Evolutionary conservation across 2,797 vertebrate species (phyloP), one percentile per base, ranked within the genome.

Genomic region (Gadopsis bispinosus): DNA sequence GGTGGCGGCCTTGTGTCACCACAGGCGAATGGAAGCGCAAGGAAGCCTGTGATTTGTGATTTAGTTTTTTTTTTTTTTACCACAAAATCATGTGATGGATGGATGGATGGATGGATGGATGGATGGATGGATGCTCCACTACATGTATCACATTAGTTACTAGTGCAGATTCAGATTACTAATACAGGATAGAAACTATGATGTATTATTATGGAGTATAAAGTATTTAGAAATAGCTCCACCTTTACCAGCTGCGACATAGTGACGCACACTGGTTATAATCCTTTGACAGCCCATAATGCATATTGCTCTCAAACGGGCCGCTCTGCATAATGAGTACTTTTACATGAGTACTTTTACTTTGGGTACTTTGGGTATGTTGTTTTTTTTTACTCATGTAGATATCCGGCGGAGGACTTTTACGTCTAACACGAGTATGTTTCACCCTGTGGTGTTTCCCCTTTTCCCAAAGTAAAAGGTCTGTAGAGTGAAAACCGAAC

Each of bases 1-100:
- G 92, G 68, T 74, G 91, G 83, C 83, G 85, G 70, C 78, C 87
- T 66, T 61, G 64, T 20, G 55, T 50, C 48, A 73, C 2, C n/a
- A 14, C 50, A 62, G 4, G 9, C 17, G 12, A 59, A 29, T 1
- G 0, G 19, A 19, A 16, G 22, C 1, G 31, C n/a, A 31, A 10
- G 0, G n/a, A 61, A 17, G 33, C 5, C 13, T 37, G 0, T 20
- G 12, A 22, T 13, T 22, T 1, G 1, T 26, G 7, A 53, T 31
- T 51, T 79, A 26, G 37, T 0, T 66, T 53, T 72, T 77, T 31
- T 43, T 0, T 66, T 53, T 72, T 70, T 39, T 0, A 48, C 29
- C 43, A 47, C 11, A 29, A 50, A 37, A 51, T 26, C 26, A 26
- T 26, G 26, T 26, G 26, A 26, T 26, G 26, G 26, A 26, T 26